Evolutionary conservation across 2,888 invertebrate genomes (phyloP), one percentile per base, ranked within the genome.

Genomic region (Scaeva pyrastri): DNA sequence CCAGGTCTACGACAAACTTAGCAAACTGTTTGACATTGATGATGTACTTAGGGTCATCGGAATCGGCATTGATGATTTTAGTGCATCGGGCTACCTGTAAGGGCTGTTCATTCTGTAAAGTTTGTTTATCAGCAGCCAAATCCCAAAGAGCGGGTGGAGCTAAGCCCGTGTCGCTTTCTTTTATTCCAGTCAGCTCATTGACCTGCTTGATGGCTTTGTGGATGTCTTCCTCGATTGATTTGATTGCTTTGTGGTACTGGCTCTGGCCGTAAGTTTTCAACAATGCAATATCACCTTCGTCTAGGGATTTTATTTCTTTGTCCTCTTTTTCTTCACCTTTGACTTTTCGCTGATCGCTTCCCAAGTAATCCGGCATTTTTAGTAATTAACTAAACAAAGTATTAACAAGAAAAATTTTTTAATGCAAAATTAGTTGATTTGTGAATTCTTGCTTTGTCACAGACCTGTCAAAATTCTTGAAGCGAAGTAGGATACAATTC

Each of bases 11-110:
- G 2, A 99, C 99, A 94, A 99, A 99, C 93, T 99, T 99, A 8
- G 99, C 99, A 94, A 99, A 99, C 93, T 99, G 99, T 92, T 99
- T 99, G 0, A 99, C 99, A 93, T 99, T 99, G 89, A 99, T 99
- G 81, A 99, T 99, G 92, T 99, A 99, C 92, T 99, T 99, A 0
- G 99, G 98, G 92, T 99, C 99, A 91, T 98, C 98, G 0, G 98
- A 97, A 91, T 98, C 98, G 1, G 97, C 97, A 91, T 97, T 98
- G 90, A 99, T 99, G 90, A 99, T 99, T 93, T 99, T 99, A 26
- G 99, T 99, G 92, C 99, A 99, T 89, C 99, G 95, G 2, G 99
- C 99, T 45, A 96, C 96, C 94, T 99, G 98, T 70, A 99, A 93
- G 0, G 98, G 98, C 90, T 98, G 98, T 92, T 99, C 98, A 95